phyloP scores from a whole-genome alignment of 2,113 vertebrate genomes.

The Cyphomyrus discorhynchus region DNA sequence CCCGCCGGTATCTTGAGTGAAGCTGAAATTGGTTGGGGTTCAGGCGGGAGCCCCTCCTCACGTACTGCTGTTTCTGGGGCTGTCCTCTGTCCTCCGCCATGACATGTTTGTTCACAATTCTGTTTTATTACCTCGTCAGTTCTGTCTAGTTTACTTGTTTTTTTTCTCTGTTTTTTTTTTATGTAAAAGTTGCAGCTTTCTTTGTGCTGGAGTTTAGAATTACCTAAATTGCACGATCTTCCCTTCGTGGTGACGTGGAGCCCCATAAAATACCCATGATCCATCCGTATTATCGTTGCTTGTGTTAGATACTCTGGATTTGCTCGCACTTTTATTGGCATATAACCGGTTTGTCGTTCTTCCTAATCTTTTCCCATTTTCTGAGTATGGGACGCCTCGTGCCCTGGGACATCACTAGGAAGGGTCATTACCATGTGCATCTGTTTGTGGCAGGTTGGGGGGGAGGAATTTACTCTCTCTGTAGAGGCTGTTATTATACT shows the following conservation, averaged over 20 bases:
- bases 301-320: background rate
- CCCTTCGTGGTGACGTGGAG: background rate
- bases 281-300: background rate
- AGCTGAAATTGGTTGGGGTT: background rate
- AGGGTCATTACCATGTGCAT: background rate
- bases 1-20: background rate
- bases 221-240: background rate
- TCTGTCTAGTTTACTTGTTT: background rate
- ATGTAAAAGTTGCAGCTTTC: background rate
- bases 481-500: no score
- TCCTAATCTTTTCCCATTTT: background rate
- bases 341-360: background rate
- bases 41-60: background rate
- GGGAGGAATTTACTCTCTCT: no score
- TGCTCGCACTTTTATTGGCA: background rate
- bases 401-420: background rate
- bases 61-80: background rate
- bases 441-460: background rate
- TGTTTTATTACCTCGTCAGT: background rate
- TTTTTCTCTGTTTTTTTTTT: background rate
- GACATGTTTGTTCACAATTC: background rate
- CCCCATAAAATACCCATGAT: background rate
- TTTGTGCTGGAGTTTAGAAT: background rate
- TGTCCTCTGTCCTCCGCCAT: background rate
- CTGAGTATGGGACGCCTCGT: background rate